Evolutionary conservation across 1,140 invertebrate genomes (phyloP), one percentile per base, ranked within the genome.

Genomic region (Trypoxylus dichotomus): DNA sequence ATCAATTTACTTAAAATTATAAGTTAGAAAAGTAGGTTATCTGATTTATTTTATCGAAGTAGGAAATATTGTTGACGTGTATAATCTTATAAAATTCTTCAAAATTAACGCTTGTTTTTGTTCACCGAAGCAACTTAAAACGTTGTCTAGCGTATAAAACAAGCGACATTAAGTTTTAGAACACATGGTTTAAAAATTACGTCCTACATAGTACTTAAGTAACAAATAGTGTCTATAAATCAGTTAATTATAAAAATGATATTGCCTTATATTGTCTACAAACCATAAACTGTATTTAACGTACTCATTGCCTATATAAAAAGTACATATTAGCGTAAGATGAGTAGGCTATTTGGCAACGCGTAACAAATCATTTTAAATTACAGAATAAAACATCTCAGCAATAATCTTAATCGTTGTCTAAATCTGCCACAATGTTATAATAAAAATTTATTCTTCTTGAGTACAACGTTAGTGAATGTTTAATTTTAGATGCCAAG

Each of bases 401-500:
- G 21, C 21, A 63, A 63, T 63, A 63, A 58, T 58, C 15, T 58
- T 58, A 58, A 63, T 63, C 60, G 60, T 63, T 63, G 21, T 63
- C 21, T 63, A 63, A 63, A 63, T 63, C 60, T 25, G 21, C 21
- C 24, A 63, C 60, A 24, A 68, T 29, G 24, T 58, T 58, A 13
- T 68, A 68, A 68, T 27, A 29, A 63, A 58, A 63, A 24, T 63
- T 21, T 68, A 68, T 68, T 68, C 60, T 68, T 29, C 21, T 68
- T 24, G 19, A 21, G 21, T 68, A 68, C 8, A 68, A 68, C 27
- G 27, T 68, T 68, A 68, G 19, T 29, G 60, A 68, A 68, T 68
- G 60, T 68, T 68, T 68, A 68, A 68, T 68, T 68, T 68, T 68
- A 68, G 60, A 25, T 68, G 60, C 60, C 60, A 63, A 63, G 60